Evolutionary conservation across 1,140 invertebrate species (phyloP), one percentile per base, ranked within the genome.

Genomic region (Pentalonia nigronervosa): DNA sequence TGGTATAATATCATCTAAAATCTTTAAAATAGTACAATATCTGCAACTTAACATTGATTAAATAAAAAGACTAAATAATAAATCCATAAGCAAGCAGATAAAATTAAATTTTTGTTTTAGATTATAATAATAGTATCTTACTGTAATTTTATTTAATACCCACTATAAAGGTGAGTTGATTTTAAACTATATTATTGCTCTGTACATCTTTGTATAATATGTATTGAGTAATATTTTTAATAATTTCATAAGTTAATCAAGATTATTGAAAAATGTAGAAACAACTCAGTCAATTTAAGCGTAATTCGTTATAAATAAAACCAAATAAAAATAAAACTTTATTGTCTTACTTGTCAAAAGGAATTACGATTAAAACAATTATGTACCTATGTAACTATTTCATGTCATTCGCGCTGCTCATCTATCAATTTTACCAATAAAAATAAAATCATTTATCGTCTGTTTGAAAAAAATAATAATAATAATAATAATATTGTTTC

Each of bases 401-500:
- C 14, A 76, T 14, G 14, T 76, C 60, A 76, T 76, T 76, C 14
- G 11, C 30, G n/a, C 14, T 86, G 36, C 14, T n/a, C 41, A 45
- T 87, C 36, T 48, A n/a, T 50, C 86, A 48, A 50, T 34, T 48
- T 9, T 17, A 87, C 20, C 86, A 48, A 87, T 50, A 84, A 45
- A 41, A 84, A 84, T 45, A 87, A 87, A 14, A 87, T 47, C 47
- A 87, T 34, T 87, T 87, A 87, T 20, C 14, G 86, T n/a, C 2
- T 1, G 30, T n/a, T 34, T 30, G 48, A 34, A 89, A 67, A 60
- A 76, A 76, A n/a, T n/a, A 76, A 2, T 76, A 67, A 14, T n/a
- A 36, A 56, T 48, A 48, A 86, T 86, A 86, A 88, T 88, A 48
- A 88, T 88, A 89, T 56, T 56, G 87, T 89, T 89, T 89, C 53